Evolutionary conservation across 1,140 invertebrate genomes (phyloP).

Genomic region (Cheumatopsyche charites): DNA sequence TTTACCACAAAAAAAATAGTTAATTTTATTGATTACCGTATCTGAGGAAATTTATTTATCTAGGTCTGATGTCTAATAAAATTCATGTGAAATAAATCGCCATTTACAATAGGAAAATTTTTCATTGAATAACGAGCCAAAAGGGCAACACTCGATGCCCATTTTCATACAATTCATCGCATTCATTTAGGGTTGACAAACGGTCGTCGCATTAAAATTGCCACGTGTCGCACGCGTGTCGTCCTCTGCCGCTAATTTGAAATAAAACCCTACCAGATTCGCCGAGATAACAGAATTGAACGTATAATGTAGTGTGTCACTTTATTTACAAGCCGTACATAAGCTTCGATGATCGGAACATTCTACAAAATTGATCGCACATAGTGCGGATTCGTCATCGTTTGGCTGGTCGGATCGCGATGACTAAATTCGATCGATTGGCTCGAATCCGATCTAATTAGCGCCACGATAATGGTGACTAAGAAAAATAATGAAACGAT

Average conservation of each 20-base stretch:
- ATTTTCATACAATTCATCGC: background rate
- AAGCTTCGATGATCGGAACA: background rate
- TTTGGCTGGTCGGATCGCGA: background rate
- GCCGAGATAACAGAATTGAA: constrained; percentile 28
- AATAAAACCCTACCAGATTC: constrained; percentile 41
- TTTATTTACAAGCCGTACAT: constrained; percentile 6
- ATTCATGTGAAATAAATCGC: no score
- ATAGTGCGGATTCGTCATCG: no score
- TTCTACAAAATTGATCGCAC: background rate
- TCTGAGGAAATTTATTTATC: no score
- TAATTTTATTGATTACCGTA: no score
- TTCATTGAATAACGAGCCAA: no score
- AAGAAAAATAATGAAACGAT: no score
- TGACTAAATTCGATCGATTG: background rate
- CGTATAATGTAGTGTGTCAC: constrained; percentile 25
- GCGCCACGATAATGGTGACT: background rate
- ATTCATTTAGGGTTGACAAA: constrained; percentile 2
- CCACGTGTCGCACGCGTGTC: constrained; percentile 28
- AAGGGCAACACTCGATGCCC: no score
- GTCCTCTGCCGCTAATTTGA: constrained; percentile 34
- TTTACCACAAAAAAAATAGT: no score
- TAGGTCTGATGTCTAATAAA: no score
- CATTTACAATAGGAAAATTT: no score
- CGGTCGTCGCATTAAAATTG: constrained; percentile 28
- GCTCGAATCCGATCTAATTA: background rate